Conservation (phyloP, 1,140 invertebrate species). For the Dendrolimus punctatus region DNA sequence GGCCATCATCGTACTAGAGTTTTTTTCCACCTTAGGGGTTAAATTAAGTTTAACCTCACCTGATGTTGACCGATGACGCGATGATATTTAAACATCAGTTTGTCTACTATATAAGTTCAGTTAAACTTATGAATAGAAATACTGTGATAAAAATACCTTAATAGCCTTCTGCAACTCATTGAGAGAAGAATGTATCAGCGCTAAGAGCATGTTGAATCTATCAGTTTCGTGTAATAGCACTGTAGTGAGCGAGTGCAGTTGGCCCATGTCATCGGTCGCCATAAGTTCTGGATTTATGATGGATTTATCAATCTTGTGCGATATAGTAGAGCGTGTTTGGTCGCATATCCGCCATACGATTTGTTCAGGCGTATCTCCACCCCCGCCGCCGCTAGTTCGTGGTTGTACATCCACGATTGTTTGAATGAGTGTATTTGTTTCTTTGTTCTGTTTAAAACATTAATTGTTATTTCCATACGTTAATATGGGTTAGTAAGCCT, state of each 20-base stretch:
- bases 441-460: constrained; percentile 74
- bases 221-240: constrained; percentile 90
- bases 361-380: constrained; percentile 80
- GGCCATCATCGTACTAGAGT: no score
- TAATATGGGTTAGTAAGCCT: no score
- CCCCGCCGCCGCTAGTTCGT: constrained; percentile 69
- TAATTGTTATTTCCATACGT: no score
- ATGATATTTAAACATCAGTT: no score
- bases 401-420: constrained; percentile 85
- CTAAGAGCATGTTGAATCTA: constrained; percentile 85
- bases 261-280: constrained; percentile 58
- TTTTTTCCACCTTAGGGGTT: no score
- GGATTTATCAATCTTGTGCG: constrained; percentile 27
- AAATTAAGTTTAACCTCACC: no score
- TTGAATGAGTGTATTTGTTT: constrained; percentile 77
- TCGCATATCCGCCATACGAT: constrained; percentile 83
- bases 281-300: constrained; percentile 47
- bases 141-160: constrained; percentile 51
- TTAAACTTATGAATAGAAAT: background rate
- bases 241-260: constrained; percentile 85
- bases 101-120: background rate
- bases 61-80: no score
- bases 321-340: constrained; percentile 57
- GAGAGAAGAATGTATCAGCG: constrained; percentile 80
- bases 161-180: constrained; percentile 87